Percentiles rank a stretch among this genome's conserved stretches.
Conservation (phyloP, 2,888 invertebrate genomes). For the Yponomeuta evonymella region DNA sequence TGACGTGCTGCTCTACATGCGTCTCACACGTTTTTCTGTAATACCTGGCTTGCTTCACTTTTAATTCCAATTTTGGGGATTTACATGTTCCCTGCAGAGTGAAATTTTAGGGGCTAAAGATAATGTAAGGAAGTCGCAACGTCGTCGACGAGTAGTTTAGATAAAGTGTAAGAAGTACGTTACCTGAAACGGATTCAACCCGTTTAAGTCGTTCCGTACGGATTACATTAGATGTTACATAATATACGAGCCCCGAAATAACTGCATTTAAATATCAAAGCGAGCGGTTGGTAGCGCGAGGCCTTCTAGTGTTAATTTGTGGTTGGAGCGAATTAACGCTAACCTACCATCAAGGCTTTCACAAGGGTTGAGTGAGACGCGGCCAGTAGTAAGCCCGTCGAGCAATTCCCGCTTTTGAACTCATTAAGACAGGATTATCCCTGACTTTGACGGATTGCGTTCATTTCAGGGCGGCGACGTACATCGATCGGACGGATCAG, state of each 20-base stretch:
- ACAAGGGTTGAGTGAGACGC: background rate
- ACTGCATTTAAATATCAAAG: slow-evolving; percentile 14
- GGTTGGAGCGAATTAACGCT: slow-evolving; percentile 7
- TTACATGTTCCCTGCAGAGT: background rate
- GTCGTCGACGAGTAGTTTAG: background rate
- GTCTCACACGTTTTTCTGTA: background rate
- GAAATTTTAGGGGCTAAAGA: background rate
- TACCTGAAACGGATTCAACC: background rate
- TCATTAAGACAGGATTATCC: slow-evolving; percentile 65
- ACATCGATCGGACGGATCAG: slow-evolving; percentile 41
- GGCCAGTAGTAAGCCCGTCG: slow-evolving; percentile 1
- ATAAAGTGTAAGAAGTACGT: background rate
- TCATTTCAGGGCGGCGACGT: slow-evolving; percentile 40
- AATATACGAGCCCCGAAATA: background rate
- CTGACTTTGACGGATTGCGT: slow-evolving; percentile 65
- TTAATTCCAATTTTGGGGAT: background rate
- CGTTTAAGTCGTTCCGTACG: background rate
- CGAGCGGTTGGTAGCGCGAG: slow-evolving; percentile 28
- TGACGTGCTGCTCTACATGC: background rate
- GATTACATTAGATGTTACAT: background rate
- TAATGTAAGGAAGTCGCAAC: background rate
- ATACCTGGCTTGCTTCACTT: background rate
- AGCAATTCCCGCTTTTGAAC: slow-evolving; percentile 62
- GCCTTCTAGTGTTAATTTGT: slow-evolving; percentile 1
- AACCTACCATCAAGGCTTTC: slow-evolving; percentile 6